A percentile compares a stretch with the other conserved stretches of the same genome.
Conservation (phyloP, 1,140 invertebrate species). For the Drosophila bocqueti region DNA sequence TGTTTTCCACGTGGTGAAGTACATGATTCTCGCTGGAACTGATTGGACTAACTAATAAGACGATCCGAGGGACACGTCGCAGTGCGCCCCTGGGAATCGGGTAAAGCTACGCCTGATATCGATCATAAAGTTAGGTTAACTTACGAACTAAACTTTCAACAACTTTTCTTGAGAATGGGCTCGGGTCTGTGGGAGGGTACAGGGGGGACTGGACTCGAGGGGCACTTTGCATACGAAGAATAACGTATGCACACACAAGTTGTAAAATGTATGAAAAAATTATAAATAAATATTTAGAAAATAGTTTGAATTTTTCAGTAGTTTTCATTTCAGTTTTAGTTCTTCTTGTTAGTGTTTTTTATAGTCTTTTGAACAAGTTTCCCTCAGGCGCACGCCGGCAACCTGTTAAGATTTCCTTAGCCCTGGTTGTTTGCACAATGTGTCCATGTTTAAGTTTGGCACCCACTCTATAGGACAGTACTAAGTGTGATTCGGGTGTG, state of each 20-base stretch:
- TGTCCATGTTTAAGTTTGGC: constrained; percentile 60
- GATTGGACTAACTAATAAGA: constrained; percentile 75
- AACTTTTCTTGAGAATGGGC: constrained; percentile 48
- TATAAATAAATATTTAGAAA: constrained; percentile 83
- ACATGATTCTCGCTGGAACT: constrained; percentile 66
- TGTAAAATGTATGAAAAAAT: constrained; percentile 72
- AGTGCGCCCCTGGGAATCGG: constrained; percentile 35
- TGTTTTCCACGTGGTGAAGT: constrained; percentile 50
- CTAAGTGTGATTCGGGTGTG: constrained; percentile 4
- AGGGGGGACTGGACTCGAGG: background rate
- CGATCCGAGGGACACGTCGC: constrained; percentile 40
- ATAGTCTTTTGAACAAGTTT: constrained; percentile 81
- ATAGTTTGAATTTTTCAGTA: constrained; percentile 62
- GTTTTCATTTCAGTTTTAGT: constrained; percentile 43
- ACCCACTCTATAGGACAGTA: constrained; percentile 59
- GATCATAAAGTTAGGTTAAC: constrained; percentile 59
- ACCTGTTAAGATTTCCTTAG: constrained; percentile 47
- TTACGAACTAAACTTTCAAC: constrained; percentile 74
- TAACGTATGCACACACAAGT: constrained; percentile 59
- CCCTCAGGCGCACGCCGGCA: constrained; percentile 52
- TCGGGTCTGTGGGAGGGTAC: background rate
- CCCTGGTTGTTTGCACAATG: constrained; percentile 40
- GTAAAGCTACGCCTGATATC: constrained; percentile 78
- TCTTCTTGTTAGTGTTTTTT: constrained; percentile 42
- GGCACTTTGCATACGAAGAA: constrained; percentile 35